Evolutionary conservation across 2,888 invertebrate genomes (phyloP).

Genomic region (Campaea margaritaria): DNA sequence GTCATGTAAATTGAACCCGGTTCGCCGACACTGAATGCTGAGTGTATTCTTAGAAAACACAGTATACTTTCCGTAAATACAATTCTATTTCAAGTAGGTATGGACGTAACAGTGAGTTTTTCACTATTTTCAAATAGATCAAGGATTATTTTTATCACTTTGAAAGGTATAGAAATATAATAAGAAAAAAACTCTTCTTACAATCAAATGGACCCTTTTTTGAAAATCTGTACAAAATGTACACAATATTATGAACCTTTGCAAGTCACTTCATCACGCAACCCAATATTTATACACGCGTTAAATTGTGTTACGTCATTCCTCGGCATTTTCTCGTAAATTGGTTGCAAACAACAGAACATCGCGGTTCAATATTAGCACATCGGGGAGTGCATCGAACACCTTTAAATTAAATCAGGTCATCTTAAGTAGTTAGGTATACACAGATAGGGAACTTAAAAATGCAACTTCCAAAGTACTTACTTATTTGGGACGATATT

Average conservation of each 20-base stretch:
- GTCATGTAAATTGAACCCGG: slow-evolving; percentile 42
- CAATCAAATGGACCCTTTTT: too few relatives aligned
- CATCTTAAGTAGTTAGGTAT: too few relatives aligned
- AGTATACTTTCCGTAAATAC: background rate
- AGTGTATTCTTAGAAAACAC: slow-evolving; percentile 22
- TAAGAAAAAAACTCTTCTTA: too few relatives aligned
- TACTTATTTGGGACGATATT: too few relatives aligned
- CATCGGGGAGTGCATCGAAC: slow-evolving; percentile 51
- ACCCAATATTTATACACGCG: background rate
- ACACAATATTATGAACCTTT: too few relatives aligned
- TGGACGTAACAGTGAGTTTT: background rate
- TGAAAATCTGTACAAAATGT: too few relatives aligned
- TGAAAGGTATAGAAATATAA: too few relatives aligned
- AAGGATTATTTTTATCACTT: too few relatives aligned
- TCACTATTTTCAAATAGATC: too few relatives aligned
- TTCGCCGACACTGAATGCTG: slow-evolving; percentile 30
- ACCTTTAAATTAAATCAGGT: slow-evolving; percentile 12
- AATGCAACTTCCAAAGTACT: too few relatives aligned
- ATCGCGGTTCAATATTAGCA: slow-evolving; percentile 51
- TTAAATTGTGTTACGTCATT: slow-evolving; percentile 34
- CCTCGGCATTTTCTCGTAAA: slow-evolving; percentile 58
- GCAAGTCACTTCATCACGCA: background rate
- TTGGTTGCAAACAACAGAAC: slow-evolving; percentile 51
- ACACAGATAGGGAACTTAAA: too few relatives aligned
- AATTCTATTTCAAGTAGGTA: background rate